Conservation (phyloP, 2,113 vertebrate genomes). For the Sorex araneus region DNA sequence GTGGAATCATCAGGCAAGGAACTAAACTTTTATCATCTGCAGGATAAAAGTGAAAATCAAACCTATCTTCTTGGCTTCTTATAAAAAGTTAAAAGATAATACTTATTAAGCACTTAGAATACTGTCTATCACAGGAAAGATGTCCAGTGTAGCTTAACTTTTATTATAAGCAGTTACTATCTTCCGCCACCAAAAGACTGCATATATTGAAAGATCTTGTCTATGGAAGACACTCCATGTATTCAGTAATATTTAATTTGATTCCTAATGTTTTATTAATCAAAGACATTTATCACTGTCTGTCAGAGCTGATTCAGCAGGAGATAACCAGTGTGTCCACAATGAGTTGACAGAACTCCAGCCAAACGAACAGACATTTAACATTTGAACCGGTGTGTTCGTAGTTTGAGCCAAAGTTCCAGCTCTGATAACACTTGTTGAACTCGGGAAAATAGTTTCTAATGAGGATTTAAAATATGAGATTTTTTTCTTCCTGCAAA, state of each 20-base stretch:
- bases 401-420: neutral
- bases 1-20: neutral
- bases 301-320: conserved; percentile 59
- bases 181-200: neutral
- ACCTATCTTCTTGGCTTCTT: neutral
- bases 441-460: conserved; percentile 46
- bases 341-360: neutral
- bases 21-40: neutral
- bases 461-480: neutral
- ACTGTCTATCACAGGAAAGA: neutral
- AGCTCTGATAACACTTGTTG: neutral
- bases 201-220: conserved; percentile 61
- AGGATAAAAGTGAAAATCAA: neutral
- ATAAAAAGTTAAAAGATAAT: neutral
- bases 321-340: conserved; percentile 20
- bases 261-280: conserved; percentile 77
- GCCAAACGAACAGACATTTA: conserved; percentile 26
- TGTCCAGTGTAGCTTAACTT: conserved; percentile 37
- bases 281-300: conserved; percentile 72
- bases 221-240: conserved; percentile 61
- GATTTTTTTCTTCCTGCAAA: neutral
- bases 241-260: conserved; percentile 80
- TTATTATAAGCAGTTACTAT: conserved; percentile 24
- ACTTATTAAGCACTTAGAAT: neutral
- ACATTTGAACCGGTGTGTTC: neutral